phyloP scores from a whole-genome alignment of 2,113 vertebrate genomes.

The Alectura lathami region DNA sequence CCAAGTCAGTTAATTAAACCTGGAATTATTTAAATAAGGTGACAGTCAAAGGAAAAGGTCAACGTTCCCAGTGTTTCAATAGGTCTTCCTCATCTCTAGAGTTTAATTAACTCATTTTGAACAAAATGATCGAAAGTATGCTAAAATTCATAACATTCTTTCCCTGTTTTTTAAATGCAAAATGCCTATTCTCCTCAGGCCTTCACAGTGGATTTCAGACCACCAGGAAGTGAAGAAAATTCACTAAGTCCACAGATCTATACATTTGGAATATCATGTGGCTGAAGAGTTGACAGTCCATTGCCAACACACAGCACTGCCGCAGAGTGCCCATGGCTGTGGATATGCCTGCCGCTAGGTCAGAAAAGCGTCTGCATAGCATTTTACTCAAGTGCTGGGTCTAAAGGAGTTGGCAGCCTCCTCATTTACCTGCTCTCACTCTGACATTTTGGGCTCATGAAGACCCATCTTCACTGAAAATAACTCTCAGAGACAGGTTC shows the following conservation, averaged over 20 bases:
- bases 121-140: constrained; percentile 10
- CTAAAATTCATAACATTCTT: constrained; percentile 17
- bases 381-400: not conserved
- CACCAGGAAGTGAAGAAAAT: not conserved
- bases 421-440: not conserved
- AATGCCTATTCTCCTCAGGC: not conserved
- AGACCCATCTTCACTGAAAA: not conserved
- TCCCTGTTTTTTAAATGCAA: constrained; percentile 31
- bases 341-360: not conserved
- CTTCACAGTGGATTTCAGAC: not conserved
- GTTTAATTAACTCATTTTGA: constrained; percentile 66
- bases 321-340: not conserved
- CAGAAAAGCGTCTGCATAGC: not conserved
- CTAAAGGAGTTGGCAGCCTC: not conserved
- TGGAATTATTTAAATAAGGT: constrained; percentile 66
- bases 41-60: constrained; percentile 61
- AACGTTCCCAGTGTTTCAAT: constrained; percentile 20
- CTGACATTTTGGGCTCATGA: not conserved
- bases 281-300: not conserved
- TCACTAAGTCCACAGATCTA: not conserved
- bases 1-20: constrained; percentile 62
- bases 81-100: constrained; percentile 58
- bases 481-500: not conserved
- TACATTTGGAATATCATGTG: not conserved
- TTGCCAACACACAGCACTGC: rapidly evolving